Base-by-base conservation (phyloP, 2,797 vertebrate genomes). In the Neostethus bicornis region DNA sequence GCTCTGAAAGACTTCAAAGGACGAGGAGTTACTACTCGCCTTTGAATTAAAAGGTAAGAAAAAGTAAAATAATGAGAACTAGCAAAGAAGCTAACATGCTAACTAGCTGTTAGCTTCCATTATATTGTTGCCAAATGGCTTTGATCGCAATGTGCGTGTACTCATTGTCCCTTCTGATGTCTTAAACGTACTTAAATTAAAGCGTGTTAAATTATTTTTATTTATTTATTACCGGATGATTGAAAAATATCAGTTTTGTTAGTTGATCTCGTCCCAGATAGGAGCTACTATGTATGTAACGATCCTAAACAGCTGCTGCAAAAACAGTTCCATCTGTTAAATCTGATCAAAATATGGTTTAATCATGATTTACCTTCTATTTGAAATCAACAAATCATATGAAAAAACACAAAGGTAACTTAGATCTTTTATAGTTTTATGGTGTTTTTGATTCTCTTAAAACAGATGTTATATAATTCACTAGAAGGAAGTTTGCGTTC, bases 51-150 rank as follows among this genome's bases (percentile, higher is more conserved):
- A 53, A 75, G 88, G 84, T 87, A 67, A 70, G 85, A 54, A 32
- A 58, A 43, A 52, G 53, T 49, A 51, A 61, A 47, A 51, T 52
- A 37, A 21, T 5, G 49, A 58, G 55, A 53, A 70, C 37, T 61
- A 71, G 69, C 70, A 21, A 59, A 24, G 63, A 57, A 85, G 51
- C 70, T 41, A 19, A 55, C 46, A 32, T 61, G 85, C 82, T 89
- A 84, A 32, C 70, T 78, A 73, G 67, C 77, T 0, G 48, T 43
- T 87, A 84, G 86, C 85, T 68, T 17, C 2, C 38, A 13, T 41
- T 78, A 69, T 76, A 59, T 57, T 9, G 51, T 66, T 72, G 82
- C 76, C 80, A 79, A 55, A 68, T 79, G 80, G 73, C 71, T 67
- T 76, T 59, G 64, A 49, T 68, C 66, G 73, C 79, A 57, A 66